Evolutionary conservation across 1,140 invertebrate species (phyloP), one percentile per base, ranked within the genome.

Genomic region (Papilio aristodemus): DNA sequence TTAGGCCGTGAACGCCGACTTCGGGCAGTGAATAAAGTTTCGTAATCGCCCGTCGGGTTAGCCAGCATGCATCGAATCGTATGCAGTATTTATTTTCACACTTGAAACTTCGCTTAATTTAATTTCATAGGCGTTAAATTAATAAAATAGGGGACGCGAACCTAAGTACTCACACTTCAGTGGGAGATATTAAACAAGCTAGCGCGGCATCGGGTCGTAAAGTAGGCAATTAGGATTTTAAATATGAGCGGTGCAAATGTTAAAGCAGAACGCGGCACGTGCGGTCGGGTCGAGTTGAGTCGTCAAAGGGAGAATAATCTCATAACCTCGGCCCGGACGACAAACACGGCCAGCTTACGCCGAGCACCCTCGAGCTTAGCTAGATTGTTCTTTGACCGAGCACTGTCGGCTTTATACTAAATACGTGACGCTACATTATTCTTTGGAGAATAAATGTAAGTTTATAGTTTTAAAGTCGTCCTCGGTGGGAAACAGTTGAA

Each of bases 281-380:
- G 84, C 70, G 86, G 83, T 75, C 84, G 84, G 75, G 86, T 90
- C 72, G 69, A 68, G 74, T 84, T 88, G 69, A 68, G 74, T 84
- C 89, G 77, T 85, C 85, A 87, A 85, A 87, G 85, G 82, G 83
- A 83, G 80, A 87, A 84, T 89, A 87, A 87, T 89, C 85, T 86
- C 84, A 85, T 89, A 89, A 89, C 83, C 77, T 78, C 77, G 73
- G 76, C 73, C 75, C 77, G 79, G 75, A 80, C 84, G 77, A 81
- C n/a, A n/a, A n/a, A n/a, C 78, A 77, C 72, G 79, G 74, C 46
- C 80, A 80, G 79, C 83, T 80, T 83, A 80, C 74, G 78, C 75
- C 57, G 71, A 83, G 80, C 79, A 79, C 81, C 81, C 81, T 85
- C 83, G 70, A 79, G 81, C 81, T 84, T 79, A 81, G 74, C 68